Base-by-base conservation (phyloP, 1,140 invertebrate species). In the Bombus fervidus region DNA sequence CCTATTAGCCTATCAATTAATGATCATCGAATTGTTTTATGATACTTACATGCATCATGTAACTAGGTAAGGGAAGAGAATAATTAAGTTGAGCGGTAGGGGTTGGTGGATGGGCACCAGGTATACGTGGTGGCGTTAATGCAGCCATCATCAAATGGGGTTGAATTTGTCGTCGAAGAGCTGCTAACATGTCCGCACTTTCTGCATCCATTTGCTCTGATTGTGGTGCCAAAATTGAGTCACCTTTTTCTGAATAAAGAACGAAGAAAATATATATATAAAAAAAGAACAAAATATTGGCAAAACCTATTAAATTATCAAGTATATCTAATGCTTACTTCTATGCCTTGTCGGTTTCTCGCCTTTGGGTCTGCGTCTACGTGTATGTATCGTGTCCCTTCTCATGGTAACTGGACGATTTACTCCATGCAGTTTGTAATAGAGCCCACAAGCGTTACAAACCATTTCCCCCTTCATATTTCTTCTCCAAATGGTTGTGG, bases 351-450 rank as follows among this genome's bases (percentile, higher is more conserved):
- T 94, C 12, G 94, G 93, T 89, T 95, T 95, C 78, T 95, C 96
- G 90, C 96, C 96, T 90, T 98, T 97, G 8, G 98, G 98, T 92
- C 99, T 97, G 90, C 99, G 96, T 95, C 99, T 98, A 86, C 99
- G 95, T 31, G 98, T 99, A 95, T 99, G 99, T 93, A 99, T 99
- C 15, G 98, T 99, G 93, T 99, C 99, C 92, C 99, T 98, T 91
- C 98, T 96, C 98, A 99, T 99, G 43, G 98, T 98, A 86, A 98
- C 96, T 12, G 99, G 99, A 82, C 98, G 96, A 94, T 98, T 98
- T 83, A 99, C 97, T 82, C 98, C 97, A 95, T 99, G 98, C 83
- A 99, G 95, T 95, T 99, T 99, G 95, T 97, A 99, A 95, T 99
- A 99, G 25, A 99, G 96, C 1, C 98, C 98, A 94, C 98, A 99